phyloP scores from a whole-genome alignment of 2,797 vertebrate species.

The Dendrocincla fuliginosa region DNA sequence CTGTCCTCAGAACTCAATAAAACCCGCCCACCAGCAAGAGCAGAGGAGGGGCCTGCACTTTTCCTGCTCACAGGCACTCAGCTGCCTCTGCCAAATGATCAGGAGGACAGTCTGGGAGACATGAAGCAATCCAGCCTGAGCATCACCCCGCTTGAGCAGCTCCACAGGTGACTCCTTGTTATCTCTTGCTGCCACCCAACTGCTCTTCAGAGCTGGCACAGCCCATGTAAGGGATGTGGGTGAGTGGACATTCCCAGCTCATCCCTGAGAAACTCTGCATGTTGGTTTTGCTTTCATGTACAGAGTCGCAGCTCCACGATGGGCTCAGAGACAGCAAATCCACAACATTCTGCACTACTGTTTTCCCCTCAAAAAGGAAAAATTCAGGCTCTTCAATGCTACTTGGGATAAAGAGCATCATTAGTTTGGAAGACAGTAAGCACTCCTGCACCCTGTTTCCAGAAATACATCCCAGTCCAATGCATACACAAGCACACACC shows the following conservation, averaged over 20 bases:
- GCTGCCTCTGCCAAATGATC: rapidly evolving
- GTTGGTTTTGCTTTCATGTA: neutral
- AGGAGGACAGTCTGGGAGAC: rapidly evolving
- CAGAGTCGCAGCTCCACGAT: rapidly evolving
- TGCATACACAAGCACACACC: neutral
- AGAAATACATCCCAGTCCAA: neutral
- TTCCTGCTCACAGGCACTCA: neutral
- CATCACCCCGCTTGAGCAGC: neutral
- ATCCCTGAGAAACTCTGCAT: rapidly evolving
- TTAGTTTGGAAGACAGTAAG: neutral
- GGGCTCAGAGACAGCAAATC: neutral
- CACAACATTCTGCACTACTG: neutral
- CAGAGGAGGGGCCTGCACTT: neutral
- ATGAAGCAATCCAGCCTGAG: neutral
- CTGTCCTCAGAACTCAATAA: neutral
- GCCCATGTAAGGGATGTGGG: rapidly evolving
- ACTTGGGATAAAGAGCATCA: neutral
- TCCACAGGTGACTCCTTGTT: neutral
- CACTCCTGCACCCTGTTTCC: neutral
- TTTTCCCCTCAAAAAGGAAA: neutral
- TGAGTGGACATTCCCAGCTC: rapidly evolving
- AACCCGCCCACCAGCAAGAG: neutral
- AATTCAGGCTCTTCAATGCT: neutral
- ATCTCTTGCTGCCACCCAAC: neutral
- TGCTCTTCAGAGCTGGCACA: neutral